Evolutionary conservation across 2,888 invertebrate species (phyloP).

Genomic region (Escarpia spicata): DNA sequence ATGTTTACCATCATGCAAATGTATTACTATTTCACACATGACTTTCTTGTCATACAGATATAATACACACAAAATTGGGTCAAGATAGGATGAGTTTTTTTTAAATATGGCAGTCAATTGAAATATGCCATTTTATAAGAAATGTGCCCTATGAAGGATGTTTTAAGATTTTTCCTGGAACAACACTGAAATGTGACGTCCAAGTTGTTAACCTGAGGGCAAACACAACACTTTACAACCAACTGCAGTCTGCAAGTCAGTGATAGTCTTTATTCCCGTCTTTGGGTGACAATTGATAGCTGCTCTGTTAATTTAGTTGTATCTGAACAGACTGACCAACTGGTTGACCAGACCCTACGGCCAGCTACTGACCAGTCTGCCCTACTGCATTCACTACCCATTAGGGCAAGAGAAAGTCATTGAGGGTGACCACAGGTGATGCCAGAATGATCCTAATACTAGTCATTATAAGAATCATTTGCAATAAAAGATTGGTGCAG

Average conservation of each 20-base stretch:
- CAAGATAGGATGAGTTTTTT: no score
- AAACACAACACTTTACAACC: not conserved
- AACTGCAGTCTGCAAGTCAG: not conserved
- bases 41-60: no score
- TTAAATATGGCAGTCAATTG: no score
- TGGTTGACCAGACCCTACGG: not conserved
- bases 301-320: not conserved
- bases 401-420: not conserved
- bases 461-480: not conserved
- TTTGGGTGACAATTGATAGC: not conserved
- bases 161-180: no score
- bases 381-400: not conserved
- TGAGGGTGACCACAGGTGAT: not conserved
- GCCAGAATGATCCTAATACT: not conserved
- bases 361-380: not conserved
- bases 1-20: no score
- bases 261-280: not conserved
- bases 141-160: no score
- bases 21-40: no score
- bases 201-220: no score
- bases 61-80: no score
- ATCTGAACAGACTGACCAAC: not conserved
- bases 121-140: no score
- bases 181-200: no score
- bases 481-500: not conserved